phyloP scores from a whole-genome alignment of 1,140 invertebrate genomes.

The Potamilus streckersoni region DNA sequence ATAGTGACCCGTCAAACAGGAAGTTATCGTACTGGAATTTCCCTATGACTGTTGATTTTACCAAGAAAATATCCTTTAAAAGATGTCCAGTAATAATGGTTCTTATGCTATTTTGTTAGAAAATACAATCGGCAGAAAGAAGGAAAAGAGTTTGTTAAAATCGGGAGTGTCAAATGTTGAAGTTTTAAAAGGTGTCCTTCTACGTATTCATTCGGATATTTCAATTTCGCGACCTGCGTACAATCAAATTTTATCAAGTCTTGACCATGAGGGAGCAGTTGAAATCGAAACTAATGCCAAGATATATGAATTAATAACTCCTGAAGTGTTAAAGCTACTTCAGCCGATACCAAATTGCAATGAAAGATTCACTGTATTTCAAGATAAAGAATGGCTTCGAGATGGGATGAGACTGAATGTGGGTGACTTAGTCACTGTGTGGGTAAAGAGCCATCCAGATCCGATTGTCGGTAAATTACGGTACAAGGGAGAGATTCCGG shows the following conservation, averaged over 20 bases:
- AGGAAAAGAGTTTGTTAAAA: slow-evolving; percentile 41
- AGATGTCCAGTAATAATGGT: no score
- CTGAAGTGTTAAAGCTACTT: slow-evolving; percentile 39
- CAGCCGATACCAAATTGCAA: slow-evolving; percentile 53
- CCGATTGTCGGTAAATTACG: slow-evolving; percentile 47
- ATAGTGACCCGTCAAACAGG: no score
- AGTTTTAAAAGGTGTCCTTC: slow-evolving; percentile 50
- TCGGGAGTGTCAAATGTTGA: slow-evolving; percentile 42
- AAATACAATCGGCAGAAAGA: slow-evolving; percentile 52
- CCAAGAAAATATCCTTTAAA: no score
- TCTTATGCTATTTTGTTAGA: slow-evolving; percentile 38
- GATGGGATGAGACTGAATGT: slow-evolving; percentile 47
- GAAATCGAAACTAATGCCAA: slow-evolving; percentile 39
- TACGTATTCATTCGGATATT: slow-evolving; percentile 29
- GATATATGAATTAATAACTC: slow-evolving; percentile 38
- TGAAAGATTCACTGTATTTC: slow-evolving; percentile 54
- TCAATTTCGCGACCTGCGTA: slow-evolving; percentile 18
- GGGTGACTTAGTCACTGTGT: slow-evolving; percentile 52
- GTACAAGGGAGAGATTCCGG: slow-evolving; percentile 51
- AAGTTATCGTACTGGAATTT: no score
- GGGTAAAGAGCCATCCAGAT: slow-evolving; percentile 46
- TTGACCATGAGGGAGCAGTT: slow-evolving; percentile 45
- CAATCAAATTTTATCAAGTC: slow-evolving; percentile 41
- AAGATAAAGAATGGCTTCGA: slow-evolving; percentile 50
- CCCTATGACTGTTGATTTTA: no score